Percentiles rank a stretch among this genome's conserved stretches.
phyloP scores from a whole-genome alignment of 2,888 invertebrate species.

The Apoderus coryli region DNA sequence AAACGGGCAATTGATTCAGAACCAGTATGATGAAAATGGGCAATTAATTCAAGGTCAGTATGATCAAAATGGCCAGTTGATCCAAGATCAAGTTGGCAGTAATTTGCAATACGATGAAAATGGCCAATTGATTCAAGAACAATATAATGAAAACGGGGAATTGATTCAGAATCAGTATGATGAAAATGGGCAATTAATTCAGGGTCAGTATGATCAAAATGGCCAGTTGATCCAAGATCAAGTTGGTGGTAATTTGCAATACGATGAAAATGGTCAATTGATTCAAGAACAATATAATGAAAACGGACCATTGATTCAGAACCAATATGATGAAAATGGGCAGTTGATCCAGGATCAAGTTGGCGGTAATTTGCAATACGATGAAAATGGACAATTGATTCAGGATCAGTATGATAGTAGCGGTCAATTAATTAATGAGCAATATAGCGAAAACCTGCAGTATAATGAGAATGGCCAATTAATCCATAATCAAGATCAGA shows the following conservation, averaged over 20 bases:
- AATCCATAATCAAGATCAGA: too few species aligned
- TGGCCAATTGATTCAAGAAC: too few species aligned
- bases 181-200: too few species aligned
- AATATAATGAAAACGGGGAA: too few species aligned
- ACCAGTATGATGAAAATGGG: constrained; percentile 1
- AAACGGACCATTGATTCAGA: constrained; percentile 18
- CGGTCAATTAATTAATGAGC: constrained; percentile 9
- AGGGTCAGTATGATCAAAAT: too few species aligned
- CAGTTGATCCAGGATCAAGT: constrained; percentile 18
- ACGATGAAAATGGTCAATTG: constrained; percentile 14
- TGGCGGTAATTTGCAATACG: too few species aligned
- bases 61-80: constrained; percentile 12
- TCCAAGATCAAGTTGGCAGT: too few species aligned
- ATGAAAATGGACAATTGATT: constrained; percentile 19
- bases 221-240: too few species aligned
- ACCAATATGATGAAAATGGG: constrained; percentile 19
- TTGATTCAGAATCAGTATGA: too few species aligned
- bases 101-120: too few species aligned
- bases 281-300: constrained; percentile 20
- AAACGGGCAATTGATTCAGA: constrained; percentile 12
- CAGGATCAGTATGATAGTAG: constrained; percentile 13
- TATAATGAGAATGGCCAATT: too few species aligned
- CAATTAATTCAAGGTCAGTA: constrained; percentile 11
- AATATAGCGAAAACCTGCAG: constrained; percentile 13
- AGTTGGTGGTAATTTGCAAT: too few species aligned